Base-by-base conservation (phyloP, 2,113 vertebrate genomes). In the Aspiorhynchus laticeps region DNA sequence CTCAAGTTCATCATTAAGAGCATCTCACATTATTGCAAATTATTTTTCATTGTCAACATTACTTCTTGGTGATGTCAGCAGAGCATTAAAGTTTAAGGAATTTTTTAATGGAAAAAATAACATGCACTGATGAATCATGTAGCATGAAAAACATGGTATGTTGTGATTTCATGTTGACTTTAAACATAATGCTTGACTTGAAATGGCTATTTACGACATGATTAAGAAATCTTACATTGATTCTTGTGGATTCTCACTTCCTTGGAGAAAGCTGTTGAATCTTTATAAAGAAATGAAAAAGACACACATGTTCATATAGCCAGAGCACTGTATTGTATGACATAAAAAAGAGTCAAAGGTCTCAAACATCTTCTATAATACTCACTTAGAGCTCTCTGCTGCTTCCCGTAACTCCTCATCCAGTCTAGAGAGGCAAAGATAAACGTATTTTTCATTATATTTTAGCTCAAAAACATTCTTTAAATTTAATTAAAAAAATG, bases 391-490 rank as follows among this genome's bases (percentile, higher is more conserved):
- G 92, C 88, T 94, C 88, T 94, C 92, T 31, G 96, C 95, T 80
- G 96, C 92, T 90, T 97, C 97, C 92, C 96, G 98, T 95, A 99
- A 93, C 89, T 98, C 96, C 94, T 98, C 96, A 93, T 99, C 98
- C 93, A 99, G 95, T 96, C 98, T 99, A 59, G n/a, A 87, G 51
- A 56, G 1, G 71, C 41, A 21, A 43, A 78, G 14, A 84, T 15
- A n/a, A 84, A 43, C 14, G 7, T 83, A 86, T 73, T 51, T 5
- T 51, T n/a, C n/a, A n/a, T n/a, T n/a, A n/a, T n/a, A n/a, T n/a
- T n/a, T n/a, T n/a, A n/a, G n/a, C n/a, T n/a, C n/a, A n/a, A n/a
- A n/a, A n/a, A n/a, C n/a, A n/a, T n/a, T n/a, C n/a, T n/a, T 69
- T 69, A 33, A 10, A 36, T 21, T 36, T 2, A 21, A 28, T 12